Evolutionary conservation across 2,113 vertebrate species (phyloP).

Genomic region (Saguinus midas): DNA sequence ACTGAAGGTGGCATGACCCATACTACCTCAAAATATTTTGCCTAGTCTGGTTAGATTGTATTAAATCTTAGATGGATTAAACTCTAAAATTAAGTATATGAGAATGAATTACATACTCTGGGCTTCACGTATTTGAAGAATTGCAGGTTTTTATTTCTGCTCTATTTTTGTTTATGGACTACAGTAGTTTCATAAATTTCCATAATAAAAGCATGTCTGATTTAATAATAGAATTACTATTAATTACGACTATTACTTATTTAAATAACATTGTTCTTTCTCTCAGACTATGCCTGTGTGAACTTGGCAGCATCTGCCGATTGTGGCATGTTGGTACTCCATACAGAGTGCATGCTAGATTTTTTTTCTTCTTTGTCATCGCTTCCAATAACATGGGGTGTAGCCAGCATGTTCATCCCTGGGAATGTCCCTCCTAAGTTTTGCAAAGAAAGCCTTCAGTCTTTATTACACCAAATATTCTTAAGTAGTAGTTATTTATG

Average conservation of each 20-base stretch:
- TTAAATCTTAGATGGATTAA: slow-evolving; percentile 12
- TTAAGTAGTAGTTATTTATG: background rate
- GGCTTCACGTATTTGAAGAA: slow-evolving; percentile 2
- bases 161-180: background rate
- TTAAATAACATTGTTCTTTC: slow-evolving; percentile 12
- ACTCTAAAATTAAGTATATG: background rate
- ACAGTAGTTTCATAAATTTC: background rate
- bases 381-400: background rate
- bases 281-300: background rate
- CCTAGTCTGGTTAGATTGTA: background rate
- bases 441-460: background rate
- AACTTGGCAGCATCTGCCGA: background rate
- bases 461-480: background rate
- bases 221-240: background rate
- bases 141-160: background rate
- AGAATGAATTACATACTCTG: background rate
- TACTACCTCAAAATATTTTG: background rate
- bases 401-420: background rate
- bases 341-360: no score
- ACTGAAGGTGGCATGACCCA: background rate
- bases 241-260: background rate
- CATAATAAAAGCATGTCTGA: background rate
- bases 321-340: background rate
- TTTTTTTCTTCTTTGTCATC: background rate
- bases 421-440: background rate